phyloP scores from a whole-genome alignment of 2,888 invertebrate genomes.

The Aethes cnicana region DNA sequence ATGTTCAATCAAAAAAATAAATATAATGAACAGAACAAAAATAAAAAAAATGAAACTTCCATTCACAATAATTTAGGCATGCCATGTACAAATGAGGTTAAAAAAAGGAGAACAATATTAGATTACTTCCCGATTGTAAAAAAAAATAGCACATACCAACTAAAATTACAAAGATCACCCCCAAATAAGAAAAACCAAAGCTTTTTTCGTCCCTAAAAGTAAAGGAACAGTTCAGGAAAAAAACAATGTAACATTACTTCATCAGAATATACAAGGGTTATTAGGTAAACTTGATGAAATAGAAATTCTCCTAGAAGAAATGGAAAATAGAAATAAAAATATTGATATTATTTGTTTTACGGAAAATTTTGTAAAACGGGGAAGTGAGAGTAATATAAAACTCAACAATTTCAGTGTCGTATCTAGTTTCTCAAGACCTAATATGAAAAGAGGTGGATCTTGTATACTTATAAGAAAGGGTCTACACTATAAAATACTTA shows the following conservation, averaged over 20 bases:
- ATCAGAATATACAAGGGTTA: slow-evolving; percentile 6
- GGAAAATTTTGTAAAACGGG: not conserved
- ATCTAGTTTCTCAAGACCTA: not conserved
- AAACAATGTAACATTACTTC: not conserved
- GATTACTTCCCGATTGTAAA: no score
- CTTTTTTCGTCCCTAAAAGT: no score
- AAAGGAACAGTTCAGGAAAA: no score
- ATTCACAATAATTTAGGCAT: no score
- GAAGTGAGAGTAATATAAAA: slow-evolving; percentile 4
- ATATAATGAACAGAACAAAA: no score
- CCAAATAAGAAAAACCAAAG: no score
- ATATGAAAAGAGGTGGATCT: slow-evolving; percentile 8
- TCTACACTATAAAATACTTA: not conserved
- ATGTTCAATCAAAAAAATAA: no score
- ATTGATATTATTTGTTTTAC: slow-evolving; percentile 7
- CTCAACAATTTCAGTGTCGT: not conserved
- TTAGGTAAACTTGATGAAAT: slow-evolving; percentile 4
- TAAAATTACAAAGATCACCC: no score
- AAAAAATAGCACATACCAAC: no score
- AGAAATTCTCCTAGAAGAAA: slow-evolving; percentile 2
- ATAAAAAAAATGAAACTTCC: no score
- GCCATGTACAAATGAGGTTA: no score
- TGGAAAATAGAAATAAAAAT: not conserved
- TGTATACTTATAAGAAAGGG: not conserved
- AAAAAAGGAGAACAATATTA: no score